A percentile compares a stretch with the other conserved stretches of the same genome.
These are phyloP conservation scores for Tolypeutes matacus DNA, from an alignment of 2,797 vertebrate genomes.

Conservation along the genomic window DNA sequence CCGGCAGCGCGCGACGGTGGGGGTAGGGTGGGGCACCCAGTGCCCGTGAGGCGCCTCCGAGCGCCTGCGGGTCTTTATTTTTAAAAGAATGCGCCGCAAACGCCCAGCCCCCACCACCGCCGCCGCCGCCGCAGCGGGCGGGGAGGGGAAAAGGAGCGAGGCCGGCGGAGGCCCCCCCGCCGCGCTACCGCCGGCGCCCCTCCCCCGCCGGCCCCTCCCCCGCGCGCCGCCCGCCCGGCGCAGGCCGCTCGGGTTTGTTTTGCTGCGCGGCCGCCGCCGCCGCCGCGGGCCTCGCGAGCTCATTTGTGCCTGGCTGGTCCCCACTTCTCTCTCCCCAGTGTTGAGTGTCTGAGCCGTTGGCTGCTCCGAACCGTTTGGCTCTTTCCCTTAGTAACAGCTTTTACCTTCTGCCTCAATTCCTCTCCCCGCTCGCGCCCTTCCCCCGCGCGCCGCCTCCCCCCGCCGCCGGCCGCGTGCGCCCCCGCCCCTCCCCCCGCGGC, in stretches of 20 bases:
- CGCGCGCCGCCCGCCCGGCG: conserved; percentile 50
- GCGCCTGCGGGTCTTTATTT: conserved; percentile 72
- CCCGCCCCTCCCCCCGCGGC: conserved; percentile 78
- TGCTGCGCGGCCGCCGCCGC: conserved; percentile 80
- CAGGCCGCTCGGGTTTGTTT: conserved; percentile 84
- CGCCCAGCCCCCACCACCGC: conserved; percentile 81
- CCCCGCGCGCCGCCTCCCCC: conserved; percentile 75
- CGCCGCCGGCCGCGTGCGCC: conserved; percentile 76
- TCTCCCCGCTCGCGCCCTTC: conserved; percentile 78
- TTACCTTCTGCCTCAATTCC: conserved; percentile 82
- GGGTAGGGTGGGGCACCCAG: conserved; percentile 33
- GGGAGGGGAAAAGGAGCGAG: not conserved
- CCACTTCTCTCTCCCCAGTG: conserved; percentile 79
- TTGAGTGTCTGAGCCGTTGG: conserved; percentile 94
- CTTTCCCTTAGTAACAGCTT: conserved; percentile 86
- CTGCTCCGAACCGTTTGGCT: conserved; percentile 96
- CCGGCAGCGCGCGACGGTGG: conserved; percentile 77
- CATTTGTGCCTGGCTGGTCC: conserved; percentile 85
- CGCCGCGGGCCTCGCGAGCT: conserved; percentile 82
- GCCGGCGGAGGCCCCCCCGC: not conserved
- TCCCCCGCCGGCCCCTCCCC: conserved; percentile 62
- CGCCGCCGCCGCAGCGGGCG: conserved; percentile 19
- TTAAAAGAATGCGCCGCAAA: conserved; percentile 62
- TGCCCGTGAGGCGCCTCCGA: not conserved
- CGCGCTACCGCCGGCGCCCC: conserved; percentile 49